These are phyloP conservation scores for Papilio dardanus DNA, from an alignment of 1,140 invertebrate genomes.

Conservation along the genomic window DNA sequence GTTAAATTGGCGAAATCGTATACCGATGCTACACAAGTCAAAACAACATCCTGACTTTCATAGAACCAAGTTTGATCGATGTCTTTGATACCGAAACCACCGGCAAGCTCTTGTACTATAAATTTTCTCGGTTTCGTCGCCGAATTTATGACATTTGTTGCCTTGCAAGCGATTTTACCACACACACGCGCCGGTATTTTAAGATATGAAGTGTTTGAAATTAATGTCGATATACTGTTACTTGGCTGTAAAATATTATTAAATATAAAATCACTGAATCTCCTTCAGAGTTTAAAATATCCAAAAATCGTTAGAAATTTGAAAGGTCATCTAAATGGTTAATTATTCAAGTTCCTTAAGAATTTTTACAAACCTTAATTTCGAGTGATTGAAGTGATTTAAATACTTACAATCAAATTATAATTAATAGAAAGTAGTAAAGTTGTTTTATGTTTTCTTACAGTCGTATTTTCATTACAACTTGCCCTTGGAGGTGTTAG, in stretches of 20 bases:
- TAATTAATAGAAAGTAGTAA: too few relatives aligned
- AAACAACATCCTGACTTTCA: constrained; percentile 53
- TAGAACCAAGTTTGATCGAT: constrained; percentile 54
- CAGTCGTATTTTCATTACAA: too few relatives aligned
- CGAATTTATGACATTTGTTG: constrained; percentile 42
- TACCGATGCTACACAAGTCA: constrained; percentile 65
- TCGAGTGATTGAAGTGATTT: too few relatives aligned
- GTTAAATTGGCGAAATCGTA: constrained; percentile 60
- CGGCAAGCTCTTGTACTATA: constrained; percentile 60
- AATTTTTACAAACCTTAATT: too few relatives aligned
- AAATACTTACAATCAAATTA: too few relatives aligned
- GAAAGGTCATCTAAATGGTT: too few relatives aligned
- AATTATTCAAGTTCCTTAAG: too few relatives aligned
- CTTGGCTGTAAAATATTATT: constrained; percentile 49
- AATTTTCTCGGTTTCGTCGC: constrained; percentile 40
- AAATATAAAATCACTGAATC: too few relatives aligned
- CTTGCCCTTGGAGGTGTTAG: too few relatives aligned
- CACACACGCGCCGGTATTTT: constrained; percentile 47
- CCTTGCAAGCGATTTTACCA: constrained; percentile 62
- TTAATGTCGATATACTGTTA: constrained; percentile 42
- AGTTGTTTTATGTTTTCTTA: too few relatives aligned
- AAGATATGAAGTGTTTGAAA: constrained; percentile 51
- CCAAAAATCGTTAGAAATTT: too few relatives aligned
- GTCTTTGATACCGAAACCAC: constrained; percentile 64
- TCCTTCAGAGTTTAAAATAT: too few relatives aligned